Conservation (phyloP, 2,888 invertebrate species). For the Ernsta delagoae region DNA sequence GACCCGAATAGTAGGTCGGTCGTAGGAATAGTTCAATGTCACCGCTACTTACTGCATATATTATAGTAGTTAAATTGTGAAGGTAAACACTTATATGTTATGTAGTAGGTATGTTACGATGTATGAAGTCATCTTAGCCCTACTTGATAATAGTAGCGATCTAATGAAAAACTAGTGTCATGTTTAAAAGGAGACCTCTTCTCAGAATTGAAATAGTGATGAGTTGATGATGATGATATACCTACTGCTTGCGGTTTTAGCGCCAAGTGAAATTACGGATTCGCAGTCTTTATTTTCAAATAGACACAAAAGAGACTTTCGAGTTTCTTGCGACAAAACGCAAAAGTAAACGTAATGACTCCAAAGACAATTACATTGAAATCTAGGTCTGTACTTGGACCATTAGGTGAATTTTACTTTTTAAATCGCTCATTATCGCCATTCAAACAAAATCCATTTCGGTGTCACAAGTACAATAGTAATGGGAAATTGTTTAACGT, state of each 20-base stretch:
- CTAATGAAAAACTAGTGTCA: no score
- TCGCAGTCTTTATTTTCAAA: conserved; percentile 22
- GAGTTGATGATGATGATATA: neutral
- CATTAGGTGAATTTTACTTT: conserved; percentile 45
- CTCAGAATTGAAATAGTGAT: neutral
- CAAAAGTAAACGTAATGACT: conserved; percentile 33
- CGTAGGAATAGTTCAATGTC: no score
- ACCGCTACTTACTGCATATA: no score
- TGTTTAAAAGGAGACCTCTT: neutral
- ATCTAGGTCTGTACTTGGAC: conserved; percentile 41
- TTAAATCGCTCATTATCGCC: conserved; percentile 25
- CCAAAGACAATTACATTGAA: conserved; percentile 42
- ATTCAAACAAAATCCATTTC: conserved; percentile 30
- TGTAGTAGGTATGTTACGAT: no score
- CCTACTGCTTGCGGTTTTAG: conserved; percentile 9
- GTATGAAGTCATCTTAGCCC: no score
- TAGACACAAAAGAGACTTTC: conserved; percentile 27
- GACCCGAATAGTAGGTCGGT: no score
- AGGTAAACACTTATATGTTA: no score
- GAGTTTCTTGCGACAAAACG: conserved; percentile 31
- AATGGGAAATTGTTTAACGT: conserved; percentile 29
- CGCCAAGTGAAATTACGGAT: conserved; percentile 15
- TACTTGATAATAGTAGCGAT: no score
- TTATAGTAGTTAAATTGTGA: no score
- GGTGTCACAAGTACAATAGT: conserved; percentile 36